phyloP scores from a whole-genome alignment of 2,797 vertebrate species.

The Prionace glauca region DNA sequence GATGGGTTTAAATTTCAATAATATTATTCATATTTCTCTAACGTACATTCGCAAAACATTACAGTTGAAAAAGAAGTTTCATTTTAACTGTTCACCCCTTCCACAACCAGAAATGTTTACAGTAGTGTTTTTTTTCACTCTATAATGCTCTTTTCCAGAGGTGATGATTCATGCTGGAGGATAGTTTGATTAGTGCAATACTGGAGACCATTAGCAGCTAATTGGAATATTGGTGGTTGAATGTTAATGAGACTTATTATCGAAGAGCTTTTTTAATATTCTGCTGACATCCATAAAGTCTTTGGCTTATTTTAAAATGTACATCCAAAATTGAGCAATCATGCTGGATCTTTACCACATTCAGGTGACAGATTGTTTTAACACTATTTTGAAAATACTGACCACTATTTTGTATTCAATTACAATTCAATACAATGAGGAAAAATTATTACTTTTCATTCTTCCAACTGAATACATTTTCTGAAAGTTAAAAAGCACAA shows the following conservation, averaged over 20 bases:
- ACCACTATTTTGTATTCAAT: background rate
- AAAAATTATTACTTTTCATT: background rate
- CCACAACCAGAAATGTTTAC: background rate
- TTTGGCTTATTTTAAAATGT: background rate
- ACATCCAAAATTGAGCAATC: background rate
- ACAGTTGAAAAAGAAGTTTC: background rate
- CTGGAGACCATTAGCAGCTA: background rate
- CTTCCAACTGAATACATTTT: background rate
- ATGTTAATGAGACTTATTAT: background rate
- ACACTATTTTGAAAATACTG: background rate
- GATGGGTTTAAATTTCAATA: conserved; percentile 25
- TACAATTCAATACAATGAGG: background rate
- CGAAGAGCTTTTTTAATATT: background rate
- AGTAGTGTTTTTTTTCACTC: background rate
- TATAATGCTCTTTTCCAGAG: background rate
- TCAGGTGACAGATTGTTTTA: background rate
- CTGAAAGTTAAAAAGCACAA: background rate
- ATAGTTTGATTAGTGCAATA: background rate
- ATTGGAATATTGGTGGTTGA: background rate
- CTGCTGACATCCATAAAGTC: background rate
- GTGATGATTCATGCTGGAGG: background rate
- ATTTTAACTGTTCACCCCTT: background rate
- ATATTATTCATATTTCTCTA: background rate
- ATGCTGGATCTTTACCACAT: background rate
- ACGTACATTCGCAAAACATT: background rate